Evolutionary conservation across 2,113 vertebrate species (phyloP).

Genomic region (Clarias magur): DNA sequence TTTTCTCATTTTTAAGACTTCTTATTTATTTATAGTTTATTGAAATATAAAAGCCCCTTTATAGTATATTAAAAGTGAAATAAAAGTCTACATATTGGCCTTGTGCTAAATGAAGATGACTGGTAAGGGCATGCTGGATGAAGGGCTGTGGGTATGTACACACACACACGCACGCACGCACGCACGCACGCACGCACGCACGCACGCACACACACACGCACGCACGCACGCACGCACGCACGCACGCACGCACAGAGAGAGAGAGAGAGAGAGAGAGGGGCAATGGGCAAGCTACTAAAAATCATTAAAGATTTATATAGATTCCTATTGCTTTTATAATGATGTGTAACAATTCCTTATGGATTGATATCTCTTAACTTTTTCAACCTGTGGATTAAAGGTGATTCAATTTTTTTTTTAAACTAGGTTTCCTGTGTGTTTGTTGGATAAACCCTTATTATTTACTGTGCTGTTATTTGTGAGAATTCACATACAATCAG

Average conservation of each 20-base stretch:
- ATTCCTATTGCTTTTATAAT: not conserved
- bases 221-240: not conserved
- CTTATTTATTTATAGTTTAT: constrained; percentile 78
- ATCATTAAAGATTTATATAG: not conserved
- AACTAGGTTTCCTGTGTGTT: not conserved
- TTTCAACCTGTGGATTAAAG: not conserved
- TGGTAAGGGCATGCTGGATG: constrained; percentile 57
- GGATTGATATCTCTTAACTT: not conserved
- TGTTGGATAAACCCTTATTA: not conserved
- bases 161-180: constrained; percentile 3
- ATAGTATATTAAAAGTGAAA: constrained; percentile 76
- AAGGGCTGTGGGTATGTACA: constrained; percentile 50
- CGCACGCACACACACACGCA: not conserved
- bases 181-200: not conserved
- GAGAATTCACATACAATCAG: not conserved
- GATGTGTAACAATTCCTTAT: not conserved
- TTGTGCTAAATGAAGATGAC: constrained; percentile 59
- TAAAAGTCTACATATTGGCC: constrained; percentile 69
- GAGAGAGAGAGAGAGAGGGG: too few relatives aligned
- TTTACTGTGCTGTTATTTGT: not conserved
- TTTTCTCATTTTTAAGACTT: constrained; percentile 72
- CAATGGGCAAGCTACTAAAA: not conserved
- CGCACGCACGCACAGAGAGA: not conserved
- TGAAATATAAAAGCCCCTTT: constrained; percentile 79
- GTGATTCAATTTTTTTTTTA: not conserved